These are phyloP conservation scores for Plecotus auritus DNA, from an alignment of 2,113 vertebrate genomes.

Conservation along the genomic window DNA sequence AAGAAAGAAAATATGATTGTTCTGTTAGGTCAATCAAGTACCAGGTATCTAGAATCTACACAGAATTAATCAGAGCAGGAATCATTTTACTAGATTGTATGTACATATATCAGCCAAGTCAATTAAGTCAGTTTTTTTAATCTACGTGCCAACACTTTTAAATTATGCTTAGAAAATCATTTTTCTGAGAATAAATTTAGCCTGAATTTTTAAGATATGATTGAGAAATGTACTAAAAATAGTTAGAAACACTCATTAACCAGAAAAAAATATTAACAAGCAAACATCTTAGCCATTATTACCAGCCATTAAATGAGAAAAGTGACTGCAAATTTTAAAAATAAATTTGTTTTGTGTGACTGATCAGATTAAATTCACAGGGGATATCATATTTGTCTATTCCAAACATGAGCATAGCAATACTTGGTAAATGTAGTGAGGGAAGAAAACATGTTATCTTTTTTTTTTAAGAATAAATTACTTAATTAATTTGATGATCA, in stretches of 20 bases:
- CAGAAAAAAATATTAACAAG: neutral
- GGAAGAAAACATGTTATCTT: neutral
- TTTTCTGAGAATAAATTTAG: neutral
- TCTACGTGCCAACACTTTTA: neutral
- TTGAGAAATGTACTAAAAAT: neutral
- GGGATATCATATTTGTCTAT: neutral
- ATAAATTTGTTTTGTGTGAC: neutral
- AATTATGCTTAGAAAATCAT: neutral
- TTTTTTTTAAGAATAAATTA: neutral
- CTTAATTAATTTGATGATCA: neutral
- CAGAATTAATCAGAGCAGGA: neutral
- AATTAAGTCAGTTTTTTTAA: neutral
- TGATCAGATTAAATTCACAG: neutral
- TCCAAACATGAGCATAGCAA: neutral
- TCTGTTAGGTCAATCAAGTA: constrained; percentile 11
- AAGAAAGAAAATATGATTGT: constrained; percentile 16
- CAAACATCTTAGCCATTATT: neutral
- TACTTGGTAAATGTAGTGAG: neutral
- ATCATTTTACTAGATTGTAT: neutral
- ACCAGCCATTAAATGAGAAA: neutral
- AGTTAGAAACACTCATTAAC: neutral
- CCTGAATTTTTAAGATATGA: neutral
- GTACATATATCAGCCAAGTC: neutral
- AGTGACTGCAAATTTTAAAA: neutral
- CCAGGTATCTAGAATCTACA: neutral